Evolutionary conservation across 2,113 vertebrate species (phyloP).

Genomic region (Chaetops frenatus): DNA sequence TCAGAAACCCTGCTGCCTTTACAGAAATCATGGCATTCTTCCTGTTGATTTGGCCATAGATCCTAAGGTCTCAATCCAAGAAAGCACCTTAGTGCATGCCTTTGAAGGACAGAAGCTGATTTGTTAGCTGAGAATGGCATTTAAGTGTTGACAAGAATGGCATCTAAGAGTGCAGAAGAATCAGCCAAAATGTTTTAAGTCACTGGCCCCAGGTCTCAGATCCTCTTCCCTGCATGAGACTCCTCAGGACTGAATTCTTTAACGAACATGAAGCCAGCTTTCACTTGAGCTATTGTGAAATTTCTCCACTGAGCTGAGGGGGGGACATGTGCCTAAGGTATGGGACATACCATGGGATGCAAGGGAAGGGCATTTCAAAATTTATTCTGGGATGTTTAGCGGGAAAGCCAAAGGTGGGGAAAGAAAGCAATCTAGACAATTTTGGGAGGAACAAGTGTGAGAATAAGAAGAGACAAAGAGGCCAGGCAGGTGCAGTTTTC

Average conservation of each 20-base stretch:
- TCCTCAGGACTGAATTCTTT: neutral
- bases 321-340: neutral
- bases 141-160: neutral
- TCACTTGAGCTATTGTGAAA: neutral
- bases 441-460: neutral
- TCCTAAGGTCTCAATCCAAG: neutral
- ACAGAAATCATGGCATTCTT: neutral
- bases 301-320: neutral
- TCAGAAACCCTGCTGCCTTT: neutral
- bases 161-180: neutral
- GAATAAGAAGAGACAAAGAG: neutral
- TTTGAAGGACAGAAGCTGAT: neutral
- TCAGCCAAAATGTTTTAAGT: neutral
- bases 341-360: no score
- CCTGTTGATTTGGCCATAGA: neutral
- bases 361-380: neutral
- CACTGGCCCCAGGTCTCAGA: neutral
- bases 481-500: neutral
- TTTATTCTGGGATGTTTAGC: neutral
- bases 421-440: fast-evolving
- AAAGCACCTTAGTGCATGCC: neutral
- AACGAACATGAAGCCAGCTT: neutral
- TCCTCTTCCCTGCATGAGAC: neutral
- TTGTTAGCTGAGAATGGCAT: neutral
- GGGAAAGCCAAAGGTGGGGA: neutral